Percentiles rank a stretch among this genome's conserved stretches.
These are phyloP conservation scores for Drosophila atripex DNA, from an alignment of 2,888 invertebrate genomes.

Conservation along the genomic window DNA sequence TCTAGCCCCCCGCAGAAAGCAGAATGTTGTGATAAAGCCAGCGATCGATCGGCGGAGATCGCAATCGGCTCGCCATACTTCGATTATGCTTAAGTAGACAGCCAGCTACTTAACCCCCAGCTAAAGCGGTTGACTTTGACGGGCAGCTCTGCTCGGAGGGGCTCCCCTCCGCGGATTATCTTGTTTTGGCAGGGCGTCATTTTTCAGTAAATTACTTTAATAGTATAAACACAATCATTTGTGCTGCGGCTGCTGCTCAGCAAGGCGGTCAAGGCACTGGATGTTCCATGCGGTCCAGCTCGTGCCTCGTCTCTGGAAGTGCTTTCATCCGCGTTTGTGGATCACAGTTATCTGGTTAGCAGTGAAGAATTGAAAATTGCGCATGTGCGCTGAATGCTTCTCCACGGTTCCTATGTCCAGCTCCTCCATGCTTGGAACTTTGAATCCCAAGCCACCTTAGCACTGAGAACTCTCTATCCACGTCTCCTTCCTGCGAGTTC, in stretches of 20 bases:
- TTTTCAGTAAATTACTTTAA: slow-evolving; percentile 82
- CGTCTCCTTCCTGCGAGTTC: slow-evolving; percentile 53
- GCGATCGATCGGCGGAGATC: slow-evolving; percentile 26
- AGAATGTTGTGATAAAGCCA: slow-evolving; percentile 72
- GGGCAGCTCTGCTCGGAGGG: slow-evolving; percentile 32
- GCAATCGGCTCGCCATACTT: slow-evolving; percentile 58
- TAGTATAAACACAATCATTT: slow-evolving; percentile 82
- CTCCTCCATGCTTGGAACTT: not conserved
- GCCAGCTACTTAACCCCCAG: slow-evolving; percentile 81
- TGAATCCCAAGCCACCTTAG: too few relatives aligned
- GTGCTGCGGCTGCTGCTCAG: slow-evolving; percentile 68
- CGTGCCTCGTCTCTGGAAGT: slow-evolving; percentile 60
- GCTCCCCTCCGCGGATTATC: slow-evolving; percentile 56
- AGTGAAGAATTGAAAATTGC: not conserved
- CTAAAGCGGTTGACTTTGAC: slow-evolving; percentile 74
- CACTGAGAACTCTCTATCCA: slow-evolving; percentile 14
- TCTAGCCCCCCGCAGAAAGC: slow-evolving; percentile 17
- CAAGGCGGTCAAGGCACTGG: slow-evolving; percentile 43
- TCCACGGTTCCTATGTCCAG: not conserved
- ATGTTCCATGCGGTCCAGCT: slow-evolving; percentile 30
- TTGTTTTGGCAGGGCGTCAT: slow-evolving; percentile 72
- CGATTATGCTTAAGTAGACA: slow-evolving; percentile 81
- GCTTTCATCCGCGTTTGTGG: slow-evolving; percentile 70
- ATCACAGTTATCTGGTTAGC: slow-evolving; percentile 57
- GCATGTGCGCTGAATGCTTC: slow-evolving; percentile 16